Conservation (phyloP, 2,888 invertebrate species). For the Odontomyia ornata region DNA sequence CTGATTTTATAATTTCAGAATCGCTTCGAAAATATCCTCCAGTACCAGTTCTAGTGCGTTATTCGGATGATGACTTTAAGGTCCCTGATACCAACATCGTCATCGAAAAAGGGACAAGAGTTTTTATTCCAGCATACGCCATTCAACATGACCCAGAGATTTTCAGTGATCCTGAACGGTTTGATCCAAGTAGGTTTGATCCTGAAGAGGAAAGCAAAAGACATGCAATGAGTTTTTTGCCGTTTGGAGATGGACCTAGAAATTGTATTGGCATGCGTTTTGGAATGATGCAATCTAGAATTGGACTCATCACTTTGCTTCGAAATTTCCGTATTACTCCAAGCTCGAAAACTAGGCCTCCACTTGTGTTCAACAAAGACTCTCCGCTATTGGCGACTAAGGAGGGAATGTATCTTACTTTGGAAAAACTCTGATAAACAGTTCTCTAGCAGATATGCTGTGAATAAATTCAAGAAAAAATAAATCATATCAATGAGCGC, state of each 20-base stretch:
- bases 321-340: conserved; percentile 51
- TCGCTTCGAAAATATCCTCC: conserved; percentile 65
- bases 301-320: conserved; percentile 56
- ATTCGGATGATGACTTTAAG: conserved; percentile 57
- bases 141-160: conserved; percentile 64
- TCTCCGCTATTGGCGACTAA: conserved; percentile 43
- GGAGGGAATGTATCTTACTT: conserved; percentile 44
- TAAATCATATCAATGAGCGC: too few species aligned
- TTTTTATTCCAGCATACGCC: conserved; percentile 59
- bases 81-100: conserved; percentile 56
- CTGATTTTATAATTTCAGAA: conserved; percentile 57
- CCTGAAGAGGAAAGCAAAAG: conserved; percentile 55
- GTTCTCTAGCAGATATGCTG: too few species aligned
- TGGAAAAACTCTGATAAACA: too few species aligned
- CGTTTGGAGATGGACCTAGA: conserved; percentile 61
- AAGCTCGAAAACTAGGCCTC: background rate
- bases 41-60: conserved; percentile 58
- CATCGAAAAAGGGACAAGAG: conserved; percentile 57
- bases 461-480: too few species aligned
- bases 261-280: conserved; percentile 60
- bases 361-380: conserved; percentile 45
- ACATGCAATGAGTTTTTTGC: conserved; percentile 58
- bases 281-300: conserved; percentile 57
- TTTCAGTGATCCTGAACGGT: conserved; percentile 63
- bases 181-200: conserved; percentile 64